Base-by-base conservation (phyloP, 2,113 vertebrate species). In the Tiliqua scincoides region DNA sequence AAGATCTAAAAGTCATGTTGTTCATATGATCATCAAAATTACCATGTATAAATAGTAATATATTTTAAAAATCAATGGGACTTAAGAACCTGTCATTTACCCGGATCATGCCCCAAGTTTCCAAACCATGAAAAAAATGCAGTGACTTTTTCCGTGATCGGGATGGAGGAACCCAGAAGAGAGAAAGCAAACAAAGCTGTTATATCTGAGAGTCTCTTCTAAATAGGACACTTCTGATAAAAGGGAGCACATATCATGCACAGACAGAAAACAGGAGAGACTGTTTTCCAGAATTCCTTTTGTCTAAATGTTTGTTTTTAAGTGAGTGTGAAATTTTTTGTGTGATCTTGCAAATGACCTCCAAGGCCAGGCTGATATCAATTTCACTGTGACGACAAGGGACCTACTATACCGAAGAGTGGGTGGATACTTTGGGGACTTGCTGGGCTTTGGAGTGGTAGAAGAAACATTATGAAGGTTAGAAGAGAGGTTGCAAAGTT, bases 261-360 rank as follows among this genome's bases (percentile, higher is more conserved):
- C 35, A 83, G 35, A 74, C 32, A 70, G 37, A 75, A 10, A 35
- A 65, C 59, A 75, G 27, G 40, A 74, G 82, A 75, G 30, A 65
- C 23, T 63, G 59, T 75, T 75, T 84, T 27, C 71, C 72, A 52
- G 61, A 63, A 75, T 63, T 23, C 21, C 65, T 65, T 84, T 65
- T 65, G 30, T 17, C 72, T 61, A 63, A n/a, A 52, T 84, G 71
- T 75, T 84, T 84, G 70, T 48, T 75, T 84, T 84, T 52, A 65
- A 75, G 59, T 9, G 59, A 52, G 57, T 65, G 71, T 62, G 82
- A 84, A 83, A 62, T 63, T 63, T 25, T 63, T 73, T n/a, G 35
- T 32, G 48, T 48, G 43, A 54, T 82, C 30, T 80, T 54, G 59
- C 54, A 75, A 52, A 75, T 30, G 74, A 63, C 25, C 37, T 75